Evolutionary conservation across 92 coral and sea anemone species (phyloP).

Genomic region (Metridium senile): DNA sequence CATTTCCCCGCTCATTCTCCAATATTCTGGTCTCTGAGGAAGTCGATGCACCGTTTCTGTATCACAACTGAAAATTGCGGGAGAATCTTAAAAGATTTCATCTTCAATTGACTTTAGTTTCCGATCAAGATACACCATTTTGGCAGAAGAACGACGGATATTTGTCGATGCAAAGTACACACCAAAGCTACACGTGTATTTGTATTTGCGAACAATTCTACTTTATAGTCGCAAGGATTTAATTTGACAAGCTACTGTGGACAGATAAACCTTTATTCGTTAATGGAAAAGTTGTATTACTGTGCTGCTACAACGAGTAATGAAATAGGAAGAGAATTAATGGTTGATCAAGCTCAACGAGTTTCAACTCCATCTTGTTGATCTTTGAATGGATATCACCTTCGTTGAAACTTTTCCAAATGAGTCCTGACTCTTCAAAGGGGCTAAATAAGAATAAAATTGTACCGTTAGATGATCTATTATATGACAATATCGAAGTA

Average conservation of each 20-base stretch:
- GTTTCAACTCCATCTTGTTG: conserved; percentile 4
- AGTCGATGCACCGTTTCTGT: too few relatives aligned
- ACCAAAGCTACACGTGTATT: conserved; percentile 24
- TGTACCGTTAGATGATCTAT: conserved; percentile 63
- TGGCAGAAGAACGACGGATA: conserved; percentile 12
- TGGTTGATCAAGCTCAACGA: conserved; percentile 6
- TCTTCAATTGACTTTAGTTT: conserved; percentile 7
- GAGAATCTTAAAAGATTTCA: conserved; percentile 7
- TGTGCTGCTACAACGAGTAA: background rate
- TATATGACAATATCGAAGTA: conserved; percentile 74
- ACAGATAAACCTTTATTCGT: background rate
- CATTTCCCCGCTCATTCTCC: too few relatives aligned
- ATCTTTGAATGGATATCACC: conserved; percentile 5
- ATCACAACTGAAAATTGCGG: background rate
- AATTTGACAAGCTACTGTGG: conserved; percentile 12
- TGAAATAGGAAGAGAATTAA: background rate
- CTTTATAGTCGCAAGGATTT: conserved; percentile 9
- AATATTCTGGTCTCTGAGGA: too few relatives aligned
- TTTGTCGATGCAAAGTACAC: background rate
- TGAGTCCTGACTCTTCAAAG: conserved; percentile 49
- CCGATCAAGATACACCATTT: conserved; percentile 17
- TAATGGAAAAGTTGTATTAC: conserved; percentile 13
- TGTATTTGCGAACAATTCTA: conserved; percentile 18
- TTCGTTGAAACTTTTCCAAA: conserved; percentile 26
- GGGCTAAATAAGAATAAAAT: conserved; percentile 52